These are phyloP conservation scores for Varroa destructor DNA, from an alignment of 1,140 invertebrate species.

Conservation along the genomic window DNA sequence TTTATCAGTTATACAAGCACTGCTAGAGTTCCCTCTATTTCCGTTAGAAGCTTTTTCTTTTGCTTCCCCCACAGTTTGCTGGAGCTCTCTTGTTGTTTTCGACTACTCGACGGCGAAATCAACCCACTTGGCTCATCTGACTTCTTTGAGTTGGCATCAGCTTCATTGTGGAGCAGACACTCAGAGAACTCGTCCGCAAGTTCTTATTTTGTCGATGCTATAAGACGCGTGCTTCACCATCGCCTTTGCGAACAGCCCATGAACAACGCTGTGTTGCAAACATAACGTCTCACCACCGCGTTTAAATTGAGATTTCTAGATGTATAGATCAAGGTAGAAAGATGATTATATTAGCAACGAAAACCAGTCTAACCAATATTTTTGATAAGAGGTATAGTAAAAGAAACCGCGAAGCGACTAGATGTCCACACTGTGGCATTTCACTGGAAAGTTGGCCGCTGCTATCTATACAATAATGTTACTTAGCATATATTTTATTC, in stretches of 20 bases:
- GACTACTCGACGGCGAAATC: no score
- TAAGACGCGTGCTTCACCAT: neutral
- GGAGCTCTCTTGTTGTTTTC: neutral
- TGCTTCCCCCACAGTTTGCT: neutral
- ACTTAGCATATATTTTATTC: no score
- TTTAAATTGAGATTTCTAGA: slow-evolving; percentile 2
- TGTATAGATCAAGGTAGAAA: neutral
- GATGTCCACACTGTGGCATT: neutral
- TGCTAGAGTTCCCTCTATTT: neutral
- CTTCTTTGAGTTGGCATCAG: neutral
- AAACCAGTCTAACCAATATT: neutral
- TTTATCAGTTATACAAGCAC: no score
- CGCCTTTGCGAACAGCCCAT: neutral
- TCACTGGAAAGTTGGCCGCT: neutral
- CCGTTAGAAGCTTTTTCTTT: slow-evolving; percentile 5
- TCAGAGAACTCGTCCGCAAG: neutral
- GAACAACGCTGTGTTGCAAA: neutral
- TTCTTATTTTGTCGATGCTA: neutral
- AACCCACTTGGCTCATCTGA: neutral
- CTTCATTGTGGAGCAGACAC: neutral
- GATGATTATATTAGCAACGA: neutral
- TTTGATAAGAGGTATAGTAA: neutral
- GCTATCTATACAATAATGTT: neutral
- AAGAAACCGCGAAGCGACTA: neutral
- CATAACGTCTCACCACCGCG: slow-evolving; percentile 26